These are phyloP conservation scores for Dipodomys merriami DNA, from an alignment of 2,113 vertebrate genomes.

Conservation along the genomic window DNA sequence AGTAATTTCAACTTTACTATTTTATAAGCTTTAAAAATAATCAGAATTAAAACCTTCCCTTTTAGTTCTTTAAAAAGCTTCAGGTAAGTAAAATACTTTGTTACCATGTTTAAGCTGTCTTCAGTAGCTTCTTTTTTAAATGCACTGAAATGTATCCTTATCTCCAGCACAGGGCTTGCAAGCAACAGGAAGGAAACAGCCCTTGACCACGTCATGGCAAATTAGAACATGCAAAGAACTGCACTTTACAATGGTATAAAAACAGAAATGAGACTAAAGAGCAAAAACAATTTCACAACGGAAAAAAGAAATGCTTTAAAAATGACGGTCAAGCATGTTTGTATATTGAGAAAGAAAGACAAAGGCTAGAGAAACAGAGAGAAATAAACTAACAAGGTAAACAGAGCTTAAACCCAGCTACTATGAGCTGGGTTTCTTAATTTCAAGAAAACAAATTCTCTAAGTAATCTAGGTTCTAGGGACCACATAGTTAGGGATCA, in stretches of 20 bases:
- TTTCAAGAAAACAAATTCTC: slow-evolving; percentile 72
- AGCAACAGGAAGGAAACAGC: slow-evolving; percentile 91
- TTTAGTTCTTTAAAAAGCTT: slow-evolving; percentile 65
- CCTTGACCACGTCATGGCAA: slow-evolving; percentile 90
- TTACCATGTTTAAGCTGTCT: slow-evolving; percentile 68
- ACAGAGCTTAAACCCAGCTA: slow-evolving; percentile 63
- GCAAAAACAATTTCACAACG: slow-evolving; percentile 77
- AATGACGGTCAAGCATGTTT: not conserved
- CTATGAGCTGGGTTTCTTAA: slow-evolving; percentile 65
- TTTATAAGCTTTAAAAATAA: slow-evolving; percentile 56
- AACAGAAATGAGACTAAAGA: slow-evolving; percentile 77
- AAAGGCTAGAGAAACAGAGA: slow-evolving; percentile 26
- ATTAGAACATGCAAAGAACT: slow-evolving; percentile 88
- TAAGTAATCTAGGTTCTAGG: not conserved
- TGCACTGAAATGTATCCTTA: slow-evolving; percentile 84
- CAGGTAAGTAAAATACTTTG: slow-evolving; percentile 45
- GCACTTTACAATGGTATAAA: slow-evolving; percentile 82
- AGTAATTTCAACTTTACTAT: slow-evolving; percentile 50
- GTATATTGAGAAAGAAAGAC: slow-evolving; percentile 40
- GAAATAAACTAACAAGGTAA: too few relatives aligned
- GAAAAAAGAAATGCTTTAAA: slow-evolving; percentile 23
- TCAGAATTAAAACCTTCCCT: slow-evolving; percentile 56
- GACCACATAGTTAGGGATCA: not conserved
- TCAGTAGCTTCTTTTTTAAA: slow-evolving; percentile 75
- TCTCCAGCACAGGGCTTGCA: slow-evolving; percentile 84